These are phyloP conservation scores for Mesocricetus auratus DNA, from an alignment of 2,113 vertebrate species.

Conservation along the genomic window DNA sequence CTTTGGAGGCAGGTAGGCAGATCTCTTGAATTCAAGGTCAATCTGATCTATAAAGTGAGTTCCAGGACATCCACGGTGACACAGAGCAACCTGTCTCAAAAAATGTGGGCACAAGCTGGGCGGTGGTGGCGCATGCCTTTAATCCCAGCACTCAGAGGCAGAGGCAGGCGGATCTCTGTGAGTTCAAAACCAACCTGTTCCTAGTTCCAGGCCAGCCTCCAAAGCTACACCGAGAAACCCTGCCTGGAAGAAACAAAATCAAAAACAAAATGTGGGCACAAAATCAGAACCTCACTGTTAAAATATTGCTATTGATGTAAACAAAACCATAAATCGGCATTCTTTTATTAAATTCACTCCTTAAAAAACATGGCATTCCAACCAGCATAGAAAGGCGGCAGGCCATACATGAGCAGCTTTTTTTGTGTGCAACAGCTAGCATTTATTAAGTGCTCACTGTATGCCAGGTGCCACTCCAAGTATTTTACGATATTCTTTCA, in stretches of 20 bases:
- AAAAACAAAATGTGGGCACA: not conserved
- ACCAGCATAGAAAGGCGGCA: not conserved
- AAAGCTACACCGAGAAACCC: too few species aligned
- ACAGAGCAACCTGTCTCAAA: too few species aligned
- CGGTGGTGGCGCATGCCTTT: too few species aligned
- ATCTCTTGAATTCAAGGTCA: not conserved
- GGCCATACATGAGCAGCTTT: too few species aligned
- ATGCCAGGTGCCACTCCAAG: not conserved
- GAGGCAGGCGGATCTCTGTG: too few species aligned
- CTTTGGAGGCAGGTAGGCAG: not conserved
- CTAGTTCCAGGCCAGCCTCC: too few species aligned
- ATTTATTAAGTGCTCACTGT: not conserved
- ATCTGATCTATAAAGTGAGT: not conserved
- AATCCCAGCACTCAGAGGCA: too few species aligned
- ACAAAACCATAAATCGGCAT: not conserved
- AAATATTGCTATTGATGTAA: conserved; percentile 13
- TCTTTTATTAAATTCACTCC: not conserved
- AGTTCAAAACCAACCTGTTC: too few species aligned
- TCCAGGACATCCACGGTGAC: not conserved
- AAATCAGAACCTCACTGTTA: not conserved
- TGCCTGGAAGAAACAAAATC: not conserved
- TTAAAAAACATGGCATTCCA: not conserved
- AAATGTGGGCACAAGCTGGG: not conserved
- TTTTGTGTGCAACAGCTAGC: not conserved
- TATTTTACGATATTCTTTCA: not conserved